These are phyloP conservation scores for Oreochromis mossambicus DNA, from an alignment of 2,797 vertebrate genomes.

Conservation along the genomic window DNA sequence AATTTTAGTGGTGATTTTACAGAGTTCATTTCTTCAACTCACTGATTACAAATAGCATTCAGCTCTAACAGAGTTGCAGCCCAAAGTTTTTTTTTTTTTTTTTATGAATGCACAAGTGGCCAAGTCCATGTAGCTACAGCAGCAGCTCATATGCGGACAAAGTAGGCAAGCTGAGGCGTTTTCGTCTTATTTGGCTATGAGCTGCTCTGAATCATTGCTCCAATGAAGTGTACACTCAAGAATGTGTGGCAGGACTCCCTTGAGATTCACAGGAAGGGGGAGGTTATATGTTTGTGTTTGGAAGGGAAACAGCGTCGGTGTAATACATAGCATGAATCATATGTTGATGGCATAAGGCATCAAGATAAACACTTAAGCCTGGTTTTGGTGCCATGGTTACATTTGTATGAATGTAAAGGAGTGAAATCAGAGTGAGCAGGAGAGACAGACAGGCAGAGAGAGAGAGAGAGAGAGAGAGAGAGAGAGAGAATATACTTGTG, in stretches of 20 bases:
- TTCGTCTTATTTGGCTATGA: constrained; percentile 68
- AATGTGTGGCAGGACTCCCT: constrained; percentile 56
- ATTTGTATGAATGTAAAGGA: not conserved
- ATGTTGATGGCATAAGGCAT: not conserved
- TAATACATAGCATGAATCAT: not conserved
- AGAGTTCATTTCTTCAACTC: not conserved
- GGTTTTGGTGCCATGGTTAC: not conserved
- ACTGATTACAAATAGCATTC: not conserved
- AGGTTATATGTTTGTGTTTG: not conserved
- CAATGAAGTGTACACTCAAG: constrained; percentile 57
- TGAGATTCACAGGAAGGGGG: not conserved
- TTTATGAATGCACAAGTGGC: not conserved
- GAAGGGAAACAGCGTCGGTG: not conserved
- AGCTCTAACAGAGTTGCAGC: not conserved
- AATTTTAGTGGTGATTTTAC: not conserved
- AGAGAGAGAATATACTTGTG: not conserved
- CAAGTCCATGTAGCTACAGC: not conserved
- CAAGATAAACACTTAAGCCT: not conserved
- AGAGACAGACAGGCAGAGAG: not conserved
- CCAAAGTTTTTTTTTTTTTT: not conserved
- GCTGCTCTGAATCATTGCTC: constrained; percentile 38
- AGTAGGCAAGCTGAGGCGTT: not conserved
- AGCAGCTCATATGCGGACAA: not conserved
- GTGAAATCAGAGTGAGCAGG: not conserved
- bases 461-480: not conserved